Conservation (phyloP, 2,113 vertebrate genomes). For the Pterocles burchelli region DNA sequence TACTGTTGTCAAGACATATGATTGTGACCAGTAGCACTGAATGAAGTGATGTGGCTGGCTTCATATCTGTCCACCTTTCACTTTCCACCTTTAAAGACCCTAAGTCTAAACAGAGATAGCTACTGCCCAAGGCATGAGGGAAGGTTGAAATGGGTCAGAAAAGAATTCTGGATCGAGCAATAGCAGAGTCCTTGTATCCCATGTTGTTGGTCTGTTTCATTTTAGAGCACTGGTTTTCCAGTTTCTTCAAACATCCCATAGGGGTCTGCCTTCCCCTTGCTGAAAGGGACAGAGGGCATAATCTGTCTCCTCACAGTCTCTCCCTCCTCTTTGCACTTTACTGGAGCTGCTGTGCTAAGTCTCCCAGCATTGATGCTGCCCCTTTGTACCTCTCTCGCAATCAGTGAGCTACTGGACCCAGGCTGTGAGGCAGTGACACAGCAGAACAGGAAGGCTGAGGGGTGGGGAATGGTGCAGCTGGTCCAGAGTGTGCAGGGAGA, state of each 20-base stretch:
- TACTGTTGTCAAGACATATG: rapidly evolving
- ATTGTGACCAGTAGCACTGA: neutral
- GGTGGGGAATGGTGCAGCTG: neutral
- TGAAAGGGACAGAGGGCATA: neutral
- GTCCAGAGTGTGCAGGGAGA: neutral
- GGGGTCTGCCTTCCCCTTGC: neutral
- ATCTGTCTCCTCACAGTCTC: neutral
- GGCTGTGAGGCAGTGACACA: neutral
- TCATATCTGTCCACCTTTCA: neutral
- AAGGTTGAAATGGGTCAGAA: neutral
- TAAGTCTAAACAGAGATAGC: neutral
- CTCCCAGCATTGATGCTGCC: neutral
- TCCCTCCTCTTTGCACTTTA: neutral
- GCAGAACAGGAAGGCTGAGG: neutral
- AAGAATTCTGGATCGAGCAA: neutral
- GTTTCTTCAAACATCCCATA: neutral
- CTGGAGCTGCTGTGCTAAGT: neutral
- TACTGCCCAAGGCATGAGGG: neutral
- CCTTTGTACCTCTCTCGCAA: neutral
- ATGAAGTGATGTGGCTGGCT: neutral
- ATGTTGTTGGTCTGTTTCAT: neutral
- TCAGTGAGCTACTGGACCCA: neutral
- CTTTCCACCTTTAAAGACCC: neutral
- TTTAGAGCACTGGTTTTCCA: neutral
- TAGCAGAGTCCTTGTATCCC: neutral